Evolutionary conservation across 2,888 invertebrate species (phyloP).

Genomic region (Cantharis rustica): DNA sequence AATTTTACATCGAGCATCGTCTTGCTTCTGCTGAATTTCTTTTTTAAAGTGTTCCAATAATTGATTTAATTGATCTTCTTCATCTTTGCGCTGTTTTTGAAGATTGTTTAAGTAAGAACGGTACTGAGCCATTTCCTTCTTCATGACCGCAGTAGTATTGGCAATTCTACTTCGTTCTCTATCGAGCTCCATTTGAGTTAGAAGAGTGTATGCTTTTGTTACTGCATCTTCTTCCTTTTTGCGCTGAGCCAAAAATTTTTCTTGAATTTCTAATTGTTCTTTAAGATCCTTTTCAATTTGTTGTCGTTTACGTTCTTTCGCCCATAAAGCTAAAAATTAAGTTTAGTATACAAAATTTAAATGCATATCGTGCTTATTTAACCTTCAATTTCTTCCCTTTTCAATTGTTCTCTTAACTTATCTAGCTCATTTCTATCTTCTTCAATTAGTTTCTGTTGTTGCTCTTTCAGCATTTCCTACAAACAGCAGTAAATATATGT

Average conservation of each 20-base stretch:
- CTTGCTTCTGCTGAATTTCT: conserved; percentile 45
- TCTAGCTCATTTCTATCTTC: conserved; percentile 47
- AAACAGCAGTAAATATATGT: neutral
- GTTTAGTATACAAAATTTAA: neutral
- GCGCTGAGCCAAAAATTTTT: conserved; percentile 42
- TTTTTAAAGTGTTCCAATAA: conserved; percentile 44
- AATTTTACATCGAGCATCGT: conserved; percentile 48
- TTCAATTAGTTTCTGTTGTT: conserved; percentile 40
- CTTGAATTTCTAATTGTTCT: conserved; percentile 47
- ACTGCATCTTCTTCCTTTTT: conserved; percentile 48
- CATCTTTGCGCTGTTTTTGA: conserved; percentile 44
- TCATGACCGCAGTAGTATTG: conserved; percentile 32
- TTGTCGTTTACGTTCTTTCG: conserved; percentile 40
- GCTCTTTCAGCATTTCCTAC: conserved; percentile 42
- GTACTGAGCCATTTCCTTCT: neutral
- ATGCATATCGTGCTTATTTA: neutral
- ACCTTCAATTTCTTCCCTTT: conserved; percentile 48
- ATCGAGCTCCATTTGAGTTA: conserved; percentile 47
- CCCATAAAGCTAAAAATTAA: conserved; percentile 25
- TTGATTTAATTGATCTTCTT: conserved; percentile 45
- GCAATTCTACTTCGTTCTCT: conserved; percentile 41
- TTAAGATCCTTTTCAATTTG: conserved; percentile 43
- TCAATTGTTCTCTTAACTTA: conserved; percentile 42
- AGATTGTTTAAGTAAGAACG: conserved; percentile 46
- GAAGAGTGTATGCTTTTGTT: conserved; percentile 44